Percentiles rank a stretch among this genome's conserved stretches.
Evolutionary conservation across 2,113 vertebrate genomes (phyloP).

Genomic region (Piprites chloris): DNA sequence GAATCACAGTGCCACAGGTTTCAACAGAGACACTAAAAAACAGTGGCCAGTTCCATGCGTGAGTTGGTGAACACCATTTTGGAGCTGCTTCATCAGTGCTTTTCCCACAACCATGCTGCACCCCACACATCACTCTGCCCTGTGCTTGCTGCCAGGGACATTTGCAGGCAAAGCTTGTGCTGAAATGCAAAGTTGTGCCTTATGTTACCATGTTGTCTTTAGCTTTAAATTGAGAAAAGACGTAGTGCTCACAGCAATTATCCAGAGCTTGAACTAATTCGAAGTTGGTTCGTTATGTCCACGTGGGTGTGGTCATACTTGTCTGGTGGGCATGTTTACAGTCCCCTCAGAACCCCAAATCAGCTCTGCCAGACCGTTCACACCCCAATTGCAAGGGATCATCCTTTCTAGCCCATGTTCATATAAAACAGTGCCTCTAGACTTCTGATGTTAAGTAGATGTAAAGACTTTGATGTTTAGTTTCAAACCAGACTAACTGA

Average conservation of each 20-base stretch:
- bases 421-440: background rate
- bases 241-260: fast-evolving
- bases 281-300: background rate
- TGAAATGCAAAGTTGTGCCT: background rate
- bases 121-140: background rate
- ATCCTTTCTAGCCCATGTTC: background rate
- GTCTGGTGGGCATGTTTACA: background rate
- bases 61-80: background rate
- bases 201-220: background rate
- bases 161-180: background rate
- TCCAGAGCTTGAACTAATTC: background rate
- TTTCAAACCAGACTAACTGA: background rate
- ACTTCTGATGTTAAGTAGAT: background rate
- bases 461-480: background rate
- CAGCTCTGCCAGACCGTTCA: background rate
- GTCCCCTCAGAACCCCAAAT: background rate
- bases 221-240: background rate
- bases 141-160: background rate
- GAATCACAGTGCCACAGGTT: background rate
- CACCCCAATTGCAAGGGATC: background rate
- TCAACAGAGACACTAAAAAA: background rate
- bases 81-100: fast-evolving
- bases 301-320: background rate
- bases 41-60: background rate
- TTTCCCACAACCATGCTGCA: fast-evolving